phyloP scores from a whole-genome alignment of 53 echinoderm and acorn worm genomes.

The Actinopyga echinites region DNA sequence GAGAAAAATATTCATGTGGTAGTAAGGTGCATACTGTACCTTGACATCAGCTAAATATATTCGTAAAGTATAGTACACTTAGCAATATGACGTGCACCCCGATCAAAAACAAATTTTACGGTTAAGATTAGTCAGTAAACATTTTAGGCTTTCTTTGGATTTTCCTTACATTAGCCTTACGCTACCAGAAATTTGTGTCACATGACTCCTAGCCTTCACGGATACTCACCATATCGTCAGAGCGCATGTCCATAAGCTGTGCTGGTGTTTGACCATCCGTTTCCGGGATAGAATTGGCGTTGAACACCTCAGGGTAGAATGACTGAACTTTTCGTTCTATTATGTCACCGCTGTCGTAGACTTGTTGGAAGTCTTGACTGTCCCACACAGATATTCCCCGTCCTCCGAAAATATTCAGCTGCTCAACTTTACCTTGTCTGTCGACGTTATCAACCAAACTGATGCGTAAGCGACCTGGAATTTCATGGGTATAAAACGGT shows the following conservation, averaged over 20 bases:
- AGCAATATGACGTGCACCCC: too few species aligned
- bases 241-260: slow-evolving; percentile 52
- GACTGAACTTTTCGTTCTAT: slow-evolving; percentile 46
- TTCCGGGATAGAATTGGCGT: slow-evolving; percentile 39
- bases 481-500: too few species aligned
- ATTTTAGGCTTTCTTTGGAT: too few species aligned
- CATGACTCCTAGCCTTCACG: too few species aligned
- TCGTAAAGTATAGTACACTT: too few species aligned
- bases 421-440: slow-evolving; percentile 32
- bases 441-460: slow-evolving; percentile 49
- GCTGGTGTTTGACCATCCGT: slow-evolving; percentile 20
- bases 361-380: slow-evolving; percentile 50
- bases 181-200: too few species aligned
- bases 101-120: too few species aligned
- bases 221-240: slow-evolving; percentile 55
- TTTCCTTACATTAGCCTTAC: too few species aligned
- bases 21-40: too few species aligned
- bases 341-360: slow-evolving; percentile 62
- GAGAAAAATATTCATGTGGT: too few species aligned
- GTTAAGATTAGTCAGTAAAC: too few species aligned
- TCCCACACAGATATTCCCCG: slow-evolving; percentile 59
- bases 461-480: slow-evolving; percentile 40
- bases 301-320: slow-evolving; percentile 72
- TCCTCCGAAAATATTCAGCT: slow-evolving; percentile 57
- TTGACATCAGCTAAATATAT: too few species aligned